Evolutionary conservation across 2,113 vertebrate genomes (phyloP).

Genomic region (Sula dactylatra): DNA sequence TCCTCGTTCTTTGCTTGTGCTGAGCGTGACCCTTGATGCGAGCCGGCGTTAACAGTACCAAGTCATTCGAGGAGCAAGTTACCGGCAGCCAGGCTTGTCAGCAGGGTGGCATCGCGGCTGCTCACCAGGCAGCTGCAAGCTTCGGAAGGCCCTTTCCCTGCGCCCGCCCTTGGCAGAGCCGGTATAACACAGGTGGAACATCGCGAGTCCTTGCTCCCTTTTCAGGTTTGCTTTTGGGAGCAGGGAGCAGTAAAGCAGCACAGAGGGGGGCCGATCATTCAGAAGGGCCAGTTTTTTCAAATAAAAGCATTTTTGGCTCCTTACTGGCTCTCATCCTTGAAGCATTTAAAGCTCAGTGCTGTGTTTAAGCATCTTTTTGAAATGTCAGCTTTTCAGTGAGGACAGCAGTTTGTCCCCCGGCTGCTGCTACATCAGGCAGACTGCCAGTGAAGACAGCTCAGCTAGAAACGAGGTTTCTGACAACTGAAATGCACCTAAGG

Average conservation of each 20-base stretch:
- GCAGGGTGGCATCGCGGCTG: fast-evolving
- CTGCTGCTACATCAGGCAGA: not conserved
- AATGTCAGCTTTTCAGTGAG: not conserved
- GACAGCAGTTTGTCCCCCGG: not conserved
- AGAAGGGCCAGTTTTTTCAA: not conserved
- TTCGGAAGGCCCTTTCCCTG: not conserved
- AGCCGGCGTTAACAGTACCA: not conserved
- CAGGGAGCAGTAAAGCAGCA: not conserved
- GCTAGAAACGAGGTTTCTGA: not conserved
- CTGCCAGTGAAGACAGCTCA: not conserved
- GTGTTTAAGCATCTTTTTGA: not conserved
- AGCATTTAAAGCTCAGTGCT: not conserved
- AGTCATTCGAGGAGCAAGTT: not conserved
- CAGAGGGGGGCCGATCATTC: not conserved
- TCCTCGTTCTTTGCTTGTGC: not conserved
- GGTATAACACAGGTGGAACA: too few relatives aligned
- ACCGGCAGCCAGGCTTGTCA: not conserved
- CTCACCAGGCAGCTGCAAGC: not conserved
- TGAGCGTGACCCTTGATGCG: not conserved
- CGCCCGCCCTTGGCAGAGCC: fast-evolving
- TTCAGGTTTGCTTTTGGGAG: not conserved
- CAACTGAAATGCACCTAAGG: not conserved
- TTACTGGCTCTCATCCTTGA: not conserved
- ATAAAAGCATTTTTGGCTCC: not conserved
- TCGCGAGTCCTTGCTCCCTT: not conserved